Base-by-base conservation (phyloP, 2,888 invertebrate genomes). In the Melipona bicolor region DNA sequence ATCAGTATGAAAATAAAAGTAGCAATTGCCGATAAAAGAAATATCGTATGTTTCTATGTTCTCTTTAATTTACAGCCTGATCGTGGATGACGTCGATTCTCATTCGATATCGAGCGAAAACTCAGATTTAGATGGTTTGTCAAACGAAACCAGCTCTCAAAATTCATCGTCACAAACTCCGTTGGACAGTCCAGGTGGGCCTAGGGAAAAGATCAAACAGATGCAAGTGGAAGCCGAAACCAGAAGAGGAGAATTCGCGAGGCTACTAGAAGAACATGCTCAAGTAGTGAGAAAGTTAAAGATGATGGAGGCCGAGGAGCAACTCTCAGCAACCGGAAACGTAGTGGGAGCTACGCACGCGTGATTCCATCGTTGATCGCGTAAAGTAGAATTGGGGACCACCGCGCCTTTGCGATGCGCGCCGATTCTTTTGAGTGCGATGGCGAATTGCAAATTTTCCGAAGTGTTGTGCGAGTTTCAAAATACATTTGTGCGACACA, bases 171-270 rank as follows among this genome's bases (percentile, higher is more conserved):
- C 91, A 2, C 91, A 92, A 76, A 92, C 93, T 13, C 91, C 93
- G 19, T 67, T 93, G 81, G 92, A 92, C 81, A 93, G 92, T 79
- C 93, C 91, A 2, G 91, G 90, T 5, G 92, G 92, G 5, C 91
- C 93, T 32, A 86, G 92, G 3, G 92, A 92, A 87, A 92, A 93
- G 77, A 92, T 92, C 79, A 92, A 93, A 73, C 92, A 92, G 72
- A 92, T 92, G 72, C 93, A 95, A 92, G 94, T 93, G 64, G 95
- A 95, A 82, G 95, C 95, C 11, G 94, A 95, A 86, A 94, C 94
- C 56, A 92, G 95, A 70, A 92, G 95, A 77, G 93, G 92, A 76
- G 95, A 95, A 83, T 95, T 95, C 86, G 95, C 95, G 49, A 91
- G 94, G 82, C 90, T 95, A 32, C 89, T 95, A 54, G 95, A 95